phyloP scores from a whole-genome alignment of 2,797 vertebrate species.

The Distichodus sexfasciatus region DNA sequence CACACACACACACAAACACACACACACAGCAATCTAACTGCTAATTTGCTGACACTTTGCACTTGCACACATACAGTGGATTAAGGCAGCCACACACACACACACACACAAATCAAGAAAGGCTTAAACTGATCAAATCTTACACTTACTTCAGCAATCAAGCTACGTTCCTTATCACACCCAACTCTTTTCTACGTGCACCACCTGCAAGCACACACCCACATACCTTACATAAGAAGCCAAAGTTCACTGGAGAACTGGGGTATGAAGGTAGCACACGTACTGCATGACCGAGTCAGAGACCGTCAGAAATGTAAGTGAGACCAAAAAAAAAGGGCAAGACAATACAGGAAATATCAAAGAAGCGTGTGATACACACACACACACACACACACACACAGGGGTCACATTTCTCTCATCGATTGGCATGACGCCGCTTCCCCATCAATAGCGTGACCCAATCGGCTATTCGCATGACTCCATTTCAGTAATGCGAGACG shows the following conservation, averaged over 20 bases:
- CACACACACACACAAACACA: neutral
- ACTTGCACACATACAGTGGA: too few species aligned
- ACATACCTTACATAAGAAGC: constrained; percentile 30
- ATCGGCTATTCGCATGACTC: constrained; percentile 41
- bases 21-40: neutral
- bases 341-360: neutral
- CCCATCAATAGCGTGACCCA: constrained; percentile 54
- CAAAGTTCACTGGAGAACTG: constrained; percentile 36
- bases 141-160: neutral
- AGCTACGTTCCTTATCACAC: neutral
- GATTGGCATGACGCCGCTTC: constrained; percentile 42
- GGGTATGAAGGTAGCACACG: constrained; percentile 7
- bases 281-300: neutral
- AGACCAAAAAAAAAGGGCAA: neutral
- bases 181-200: neutral
- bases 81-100: neutral
- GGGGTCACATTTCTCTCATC: constrained; percentile 34
- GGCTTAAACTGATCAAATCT: neutral
- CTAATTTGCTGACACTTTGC: too few species aligned
- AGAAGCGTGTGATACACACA: neutral
- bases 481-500: constrained; percentile 43
- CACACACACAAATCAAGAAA: too few species aligned
- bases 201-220: neutral
- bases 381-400: constrained; percentile 3
- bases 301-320: neutral